Conservation (phyloP, 2,113 vertebrate genomes). For the Pygoscelis antarcticus region DNA sequence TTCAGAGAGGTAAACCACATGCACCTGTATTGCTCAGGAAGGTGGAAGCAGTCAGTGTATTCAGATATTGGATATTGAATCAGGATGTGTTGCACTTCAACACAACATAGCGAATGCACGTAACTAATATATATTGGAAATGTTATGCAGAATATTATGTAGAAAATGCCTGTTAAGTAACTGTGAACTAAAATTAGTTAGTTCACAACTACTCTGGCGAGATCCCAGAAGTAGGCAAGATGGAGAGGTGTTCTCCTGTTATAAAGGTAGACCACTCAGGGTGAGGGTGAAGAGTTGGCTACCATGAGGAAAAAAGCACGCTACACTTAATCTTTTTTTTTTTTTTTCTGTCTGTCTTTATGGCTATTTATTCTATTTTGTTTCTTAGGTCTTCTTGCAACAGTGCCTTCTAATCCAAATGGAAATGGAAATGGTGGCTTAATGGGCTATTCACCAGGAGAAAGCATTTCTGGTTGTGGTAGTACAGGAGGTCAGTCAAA, state of each 20-base stretch:
- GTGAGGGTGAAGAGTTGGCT: background rate
- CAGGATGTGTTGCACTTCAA: background rate
- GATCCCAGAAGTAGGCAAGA: background rate
- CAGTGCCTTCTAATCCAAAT: constrained; percentile 85
- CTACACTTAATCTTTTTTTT: background rate
- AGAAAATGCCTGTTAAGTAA: background rate
- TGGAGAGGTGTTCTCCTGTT: background rate
- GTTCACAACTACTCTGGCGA: background rate
- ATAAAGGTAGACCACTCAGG: background rate
- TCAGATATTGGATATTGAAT: background rate
- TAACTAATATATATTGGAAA: background rate
- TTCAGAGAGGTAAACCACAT: background rate
- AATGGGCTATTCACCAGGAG: constrained; percentile 75
- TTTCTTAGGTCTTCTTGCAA: constrained; percentile 85
- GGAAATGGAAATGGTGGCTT: constrained; percentile 76
- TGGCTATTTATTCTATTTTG: background rate
- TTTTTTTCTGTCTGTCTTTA: background rate
- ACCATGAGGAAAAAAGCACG: background rate
- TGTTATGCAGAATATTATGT: background rate
- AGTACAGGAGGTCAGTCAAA: constrained; percentile 73
- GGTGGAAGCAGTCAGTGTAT: background rate
- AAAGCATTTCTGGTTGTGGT: constrained; percentile 66
- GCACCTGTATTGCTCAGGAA: background rate
- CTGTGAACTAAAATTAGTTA: background rate
- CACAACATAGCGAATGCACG: accelerated